Percentiles rank a stretch among this genome's conserved stretches.
phyloP scores from a whole-genome alignment of 2,888 invertebrate genomes.

The Ephialtes manifestator region DNA sequence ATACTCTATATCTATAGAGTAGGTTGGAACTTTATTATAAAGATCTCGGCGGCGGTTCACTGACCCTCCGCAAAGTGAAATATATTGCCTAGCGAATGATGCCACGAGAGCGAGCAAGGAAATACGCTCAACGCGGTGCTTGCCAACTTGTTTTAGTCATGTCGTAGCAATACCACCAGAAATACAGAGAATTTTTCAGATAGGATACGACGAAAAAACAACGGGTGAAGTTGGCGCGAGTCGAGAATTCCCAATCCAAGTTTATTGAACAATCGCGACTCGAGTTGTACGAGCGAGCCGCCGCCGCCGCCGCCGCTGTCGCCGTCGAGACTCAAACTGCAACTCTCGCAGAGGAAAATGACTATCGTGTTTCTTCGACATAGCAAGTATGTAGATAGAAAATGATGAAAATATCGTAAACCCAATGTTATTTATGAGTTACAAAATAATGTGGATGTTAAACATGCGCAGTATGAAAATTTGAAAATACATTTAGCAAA shows the following conservation, averaged over 20 bases:
- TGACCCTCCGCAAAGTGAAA: conserved; percentile 51
- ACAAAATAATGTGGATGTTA: no score
- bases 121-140: conserved; percentile 39
- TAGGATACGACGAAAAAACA: conserved; percentile 52
- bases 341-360: neutral
- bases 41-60: conserved; percentile 48
- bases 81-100: conserved; percentile 57
- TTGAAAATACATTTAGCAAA: no score
- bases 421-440: no score
- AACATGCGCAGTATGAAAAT: no score
- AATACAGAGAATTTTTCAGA: conserved; percentile 48
- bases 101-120: conserved; percentile 22
- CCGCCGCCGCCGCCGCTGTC: conserved; percentile 31
- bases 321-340: conserved; percentile 31
- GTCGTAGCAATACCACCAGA: conserved; percentile 7
- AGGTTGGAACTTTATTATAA: conserved; percentile 37
- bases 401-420: no score
- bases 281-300: no score
- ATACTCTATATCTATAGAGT: no score
- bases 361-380: conserved; percentile 46
- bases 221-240: conserved; percentile 55
- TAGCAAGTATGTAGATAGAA: conserved; percentile 8
- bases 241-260: conserved; percentile 60
- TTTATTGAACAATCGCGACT: conserved; percentile 62
- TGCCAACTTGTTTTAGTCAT: conserved; percentile 57